Evolutionary conservation across 1,140 invertebrate species (phyloP), one percentile per base, ranked within the genome.

Genomic region (Augochlora pura): DNA sequence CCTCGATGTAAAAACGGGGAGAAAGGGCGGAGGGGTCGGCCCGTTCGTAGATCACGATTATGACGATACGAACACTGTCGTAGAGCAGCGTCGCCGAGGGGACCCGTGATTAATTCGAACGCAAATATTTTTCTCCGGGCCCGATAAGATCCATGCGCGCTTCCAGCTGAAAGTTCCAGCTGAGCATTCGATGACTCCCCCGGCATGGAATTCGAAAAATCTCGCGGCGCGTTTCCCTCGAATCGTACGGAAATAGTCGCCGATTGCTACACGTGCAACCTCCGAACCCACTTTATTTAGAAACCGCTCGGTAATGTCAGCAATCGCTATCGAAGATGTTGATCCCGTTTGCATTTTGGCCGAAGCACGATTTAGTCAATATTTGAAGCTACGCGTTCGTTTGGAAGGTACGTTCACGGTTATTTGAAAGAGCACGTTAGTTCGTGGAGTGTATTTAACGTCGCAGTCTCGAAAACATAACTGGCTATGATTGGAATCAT

Each of bases 171-270:
- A 52, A 27, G 77, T 65, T 66, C 72, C 69, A 42, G 69, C 59
- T 54, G 69, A 63, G 54, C 46, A 66, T 54, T 69, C 77, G 82
- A 57, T 85, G 82, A 85, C 75, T 85, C 78, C 78, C 78, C 52
- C 52, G 39, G 59, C 21, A n/a, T 81, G 84, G 84, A 84, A 85
- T 85, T 77, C 76, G 73, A 80, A 81, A 77, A 77, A 85, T 85
- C 68, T 74, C 81, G 69, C 77, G 65, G 64, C 64, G 70, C 72
- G 76, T 72, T 85, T 77, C 70, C 59, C 71, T 60, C 67, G 62
- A 52, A 66, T 77, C 70, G 81, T 77, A 79, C 74, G 64, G 72
- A 81, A 77, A 83, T 84, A 79, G 80, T 77, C 71, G 65, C 7
- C 59, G 80, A 79, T 84, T 79, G 84, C 32, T 85, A 84, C 77